phyloP scores from a whole-genome alignment of 1,140 invertebrate genomes.

The Gryon sp. region DNA sequence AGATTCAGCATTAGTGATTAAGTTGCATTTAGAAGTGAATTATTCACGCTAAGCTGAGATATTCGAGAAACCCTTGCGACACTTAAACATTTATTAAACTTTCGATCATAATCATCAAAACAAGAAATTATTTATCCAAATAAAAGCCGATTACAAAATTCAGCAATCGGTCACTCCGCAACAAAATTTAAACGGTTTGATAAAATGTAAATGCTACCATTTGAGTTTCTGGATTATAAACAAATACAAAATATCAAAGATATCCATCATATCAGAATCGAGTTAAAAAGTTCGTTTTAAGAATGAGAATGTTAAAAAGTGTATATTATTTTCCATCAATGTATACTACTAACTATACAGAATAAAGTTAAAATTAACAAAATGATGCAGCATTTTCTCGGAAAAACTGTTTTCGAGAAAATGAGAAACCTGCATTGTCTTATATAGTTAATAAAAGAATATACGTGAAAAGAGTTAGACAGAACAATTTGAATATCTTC shows the following conservation, averaged over 20 bases:
- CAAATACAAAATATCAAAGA: too few species aligned
- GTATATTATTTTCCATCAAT: too few species aligned
- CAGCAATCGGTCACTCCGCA: too few species aligned
- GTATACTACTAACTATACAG: too few species aligned
- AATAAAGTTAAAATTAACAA: constrained; percentile 24
- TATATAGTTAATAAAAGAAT: constrained; percentile 34
- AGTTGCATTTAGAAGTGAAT: background rate
- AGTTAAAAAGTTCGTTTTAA: too few species aligned
- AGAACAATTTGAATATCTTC: constrained; percentile 55
- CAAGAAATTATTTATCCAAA: too few species aligned
- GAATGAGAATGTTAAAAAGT: too few species aligned
- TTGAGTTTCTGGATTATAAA: too few species aligned
- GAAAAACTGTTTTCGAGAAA: background rate
- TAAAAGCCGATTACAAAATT: background rate
- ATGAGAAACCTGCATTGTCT: constrained; percentile 26
- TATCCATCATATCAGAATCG: too few species aligned
- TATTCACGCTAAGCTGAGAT: background rate
- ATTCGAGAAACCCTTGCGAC: background rate
- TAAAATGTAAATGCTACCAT: too few species aligned
- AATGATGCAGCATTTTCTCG: constrained; percentile 4
- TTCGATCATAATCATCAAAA: background rate
- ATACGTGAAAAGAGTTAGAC: constrained; percentile 33
- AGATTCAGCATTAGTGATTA: background rate
- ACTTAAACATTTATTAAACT: background rate
- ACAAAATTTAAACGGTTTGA: too few species aligned